Base-by-base conservation (phyloP, 2,113 vertebrate genomes). In the Carassius gibelio region DNA sequence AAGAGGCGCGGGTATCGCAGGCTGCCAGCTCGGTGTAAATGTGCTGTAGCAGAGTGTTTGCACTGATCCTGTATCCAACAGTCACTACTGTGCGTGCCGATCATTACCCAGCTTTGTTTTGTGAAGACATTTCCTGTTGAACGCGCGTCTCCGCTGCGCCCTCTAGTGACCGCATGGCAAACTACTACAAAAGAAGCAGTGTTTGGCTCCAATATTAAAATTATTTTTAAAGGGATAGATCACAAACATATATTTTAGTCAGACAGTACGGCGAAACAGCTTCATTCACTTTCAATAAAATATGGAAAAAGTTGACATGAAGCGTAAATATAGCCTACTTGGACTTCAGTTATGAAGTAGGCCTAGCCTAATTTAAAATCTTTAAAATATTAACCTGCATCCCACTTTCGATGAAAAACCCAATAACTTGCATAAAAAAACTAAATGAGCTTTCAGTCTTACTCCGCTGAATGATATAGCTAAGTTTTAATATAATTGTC, bases 111-210 rank as follows among this genome's bases (percentile, higher is more conserved):
- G 14, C 50, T 57, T 82, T 84, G 80, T 68, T 87, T 75, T 82
- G 50, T 64, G 81, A 50, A 52, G 83, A 78, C 88, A 72, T 57
- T 89, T 89, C 88, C 88, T 89, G 88, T 87, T 79, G 45, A 34
- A 23, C 9, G 8, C 45, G 82, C 89, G 92, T 90, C 90, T 86
- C 94, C 87, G 88, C 86, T 85, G 87, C 94, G 92, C 92, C 55
- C 93, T 92, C 94, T 93, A 84, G 86, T 88, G 94, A 91, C 80
- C 66, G 19, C 9, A n/a, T 52, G 9, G 3, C 3, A 4, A 48
- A 76, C 55, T 21, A 36, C 71, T 3, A 52, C 36, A 61, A 61
- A 61, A 3, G 19, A 59, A n/a, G 57, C 57, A 17, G 26, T 34
- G 42, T 23, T 21, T 17, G n/a, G 17, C 77, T 4, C 21, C 26